Evolutionary conservation across 2,888 invertebrate species (phyloP).

Genomic region (Drosophila algonquin): DNA sequence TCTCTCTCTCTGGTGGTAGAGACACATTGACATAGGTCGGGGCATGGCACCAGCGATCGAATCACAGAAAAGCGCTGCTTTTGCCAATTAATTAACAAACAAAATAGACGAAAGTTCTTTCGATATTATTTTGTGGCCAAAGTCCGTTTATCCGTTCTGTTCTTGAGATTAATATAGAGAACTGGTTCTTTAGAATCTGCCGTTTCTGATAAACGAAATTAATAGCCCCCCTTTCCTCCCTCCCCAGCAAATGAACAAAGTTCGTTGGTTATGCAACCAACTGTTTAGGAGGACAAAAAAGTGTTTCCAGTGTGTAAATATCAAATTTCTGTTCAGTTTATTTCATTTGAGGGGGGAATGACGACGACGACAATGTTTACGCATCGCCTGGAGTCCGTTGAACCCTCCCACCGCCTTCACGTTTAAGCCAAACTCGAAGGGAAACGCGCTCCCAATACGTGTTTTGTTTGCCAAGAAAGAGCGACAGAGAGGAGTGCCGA

Average conservation of each 20-base stretch:
- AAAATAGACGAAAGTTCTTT: background rate
- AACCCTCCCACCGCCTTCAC: constrained; percentile 6
- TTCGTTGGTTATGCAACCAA: constrained; percentile 21
- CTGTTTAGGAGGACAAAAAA: constrained; percentile 6
- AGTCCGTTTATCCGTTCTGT: constrained; percentile 34
- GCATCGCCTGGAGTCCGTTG: constrained; percentile 28
- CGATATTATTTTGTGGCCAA: constrained; percentile 7
- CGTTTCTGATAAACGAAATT: constrained; percentile 32
- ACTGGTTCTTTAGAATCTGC: constrained; percentile 33
- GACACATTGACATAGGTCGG: constrained; percentile 59
- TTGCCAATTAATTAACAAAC: constrained; percentile 31
- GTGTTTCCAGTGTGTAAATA: background rate
- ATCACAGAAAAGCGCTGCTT: constrained; percentile 10
- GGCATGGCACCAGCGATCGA: constrained; percentile 32
- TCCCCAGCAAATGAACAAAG: constrained; percentile 7
- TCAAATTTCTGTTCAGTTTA: constrained; percentile 10
- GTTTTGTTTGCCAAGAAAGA: constrained; percentile 47
- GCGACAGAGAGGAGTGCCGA: constrained; percentile 3
- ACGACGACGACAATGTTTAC: background rate
- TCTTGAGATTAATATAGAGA: constrained; percentile 26
- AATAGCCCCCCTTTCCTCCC: background rate
- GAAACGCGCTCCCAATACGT: constrained; percentile 33
- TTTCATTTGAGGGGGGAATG: background rate
- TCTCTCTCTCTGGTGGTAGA: constrained; percentile 3
- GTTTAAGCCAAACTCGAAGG: constrained; percentile 15